These are phyloP conservation scores for Agrilus biguttatus DNA, from an alignment of 2,888 invertebrate species.

Conservation along the genomic window DNA sequence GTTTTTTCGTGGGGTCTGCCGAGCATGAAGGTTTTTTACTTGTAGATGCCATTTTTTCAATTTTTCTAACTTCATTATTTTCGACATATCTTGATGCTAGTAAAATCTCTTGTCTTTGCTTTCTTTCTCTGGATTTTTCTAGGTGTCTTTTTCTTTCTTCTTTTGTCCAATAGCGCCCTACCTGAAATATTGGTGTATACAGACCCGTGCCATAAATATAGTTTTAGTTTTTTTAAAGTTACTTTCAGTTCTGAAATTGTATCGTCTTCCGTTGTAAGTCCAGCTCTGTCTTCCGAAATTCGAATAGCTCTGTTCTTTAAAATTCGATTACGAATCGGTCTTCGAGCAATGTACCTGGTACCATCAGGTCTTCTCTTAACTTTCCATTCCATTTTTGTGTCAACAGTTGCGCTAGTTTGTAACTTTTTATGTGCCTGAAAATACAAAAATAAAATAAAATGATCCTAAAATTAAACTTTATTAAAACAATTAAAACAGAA, in stretches of 20 bases:
- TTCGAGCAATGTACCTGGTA: slow-evolving; percentile 57
- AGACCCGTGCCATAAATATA: neutral
- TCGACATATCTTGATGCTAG: slow-evolving; percentile 19
- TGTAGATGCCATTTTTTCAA: slow-evolving; percentile 19
- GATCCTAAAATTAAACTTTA: neutral
- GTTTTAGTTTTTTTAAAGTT: slow-evolving; percentile 7
- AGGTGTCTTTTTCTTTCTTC: slow-evolving; percentile 62
- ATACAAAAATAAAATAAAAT: neutral
- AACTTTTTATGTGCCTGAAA: slow-evolving; percentile 4
- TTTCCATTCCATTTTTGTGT: slow-evolving; percentile 52
- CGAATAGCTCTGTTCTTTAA: slow-evolving; percentile 52
- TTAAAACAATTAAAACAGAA: neutral
- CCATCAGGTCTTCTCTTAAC: slow-evolving; percentile 65
- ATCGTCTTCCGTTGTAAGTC: slow-evolving; percentile 58
- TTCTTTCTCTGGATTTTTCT: slow-evolving; percentile 51
- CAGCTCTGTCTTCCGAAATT: slow-evolving; percentile 50
- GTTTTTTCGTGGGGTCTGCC: slow-evolving; percentile 34
- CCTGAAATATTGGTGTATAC: slow-evolving; percentile 18
- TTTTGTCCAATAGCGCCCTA: slow-evolving; percentile 61
- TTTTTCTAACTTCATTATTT: slow-evolving; percentile 16
- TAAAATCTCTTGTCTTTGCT: slow-evolving; percentile 30
- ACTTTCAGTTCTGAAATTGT: slow-evolving; percentile 62
- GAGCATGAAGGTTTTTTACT: slow-evolving; percentile 29
- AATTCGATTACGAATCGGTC: slow-evolving; percentile 51
- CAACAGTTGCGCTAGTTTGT: slow-evolving; percentile 14